Percentiles rank a stretch among this genome's conserved stretches.
phyloP scores from a whole-genome alignment of 1,140 invertebrate genomes.

The Anadara kagoshimensis region DNA sequence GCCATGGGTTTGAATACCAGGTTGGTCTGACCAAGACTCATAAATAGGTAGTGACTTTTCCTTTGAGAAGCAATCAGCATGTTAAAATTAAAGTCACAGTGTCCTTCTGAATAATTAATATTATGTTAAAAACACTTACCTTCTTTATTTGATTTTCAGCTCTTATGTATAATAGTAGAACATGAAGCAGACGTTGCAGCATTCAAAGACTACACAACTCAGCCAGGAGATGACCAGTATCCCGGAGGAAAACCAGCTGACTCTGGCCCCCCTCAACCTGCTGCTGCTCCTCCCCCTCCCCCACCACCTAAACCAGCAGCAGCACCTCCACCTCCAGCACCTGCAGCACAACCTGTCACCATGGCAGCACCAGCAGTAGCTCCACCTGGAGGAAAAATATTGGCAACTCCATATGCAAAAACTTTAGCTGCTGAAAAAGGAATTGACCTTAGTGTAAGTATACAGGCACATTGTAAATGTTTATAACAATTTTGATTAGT shows the following conservation, averaged over 20 bases:
- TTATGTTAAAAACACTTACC: no score
- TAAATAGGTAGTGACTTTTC: no score
- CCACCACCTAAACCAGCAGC: slow-evolving; percentile 54
- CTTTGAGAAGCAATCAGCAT: no score
- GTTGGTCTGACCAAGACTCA: neutral
- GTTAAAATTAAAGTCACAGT: no score
- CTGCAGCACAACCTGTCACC: slow-evolving; percentile 70
- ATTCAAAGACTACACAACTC: slow-evolving; percentile 79
- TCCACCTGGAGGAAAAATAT: slow-evolving; percentile 81
- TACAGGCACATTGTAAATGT: no score
- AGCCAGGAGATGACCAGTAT: slow-evolving; percentile 70
- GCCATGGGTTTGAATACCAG: neutral
- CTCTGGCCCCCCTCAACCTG: slow-evolving; percentile 39
- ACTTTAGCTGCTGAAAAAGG: slow-evolving; percentile 86
- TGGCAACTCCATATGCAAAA: slow-evolving; percentile 95
- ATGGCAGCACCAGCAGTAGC: slow-evolving; percentile 72
- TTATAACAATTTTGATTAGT: no score
- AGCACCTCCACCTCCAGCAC: slow-evolving; percentile 61
- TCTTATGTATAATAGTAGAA: slow-evolving; percentile 85
- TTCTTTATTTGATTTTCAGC: slow-evolving; percentile 71
- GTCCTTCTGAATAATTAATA: no score
- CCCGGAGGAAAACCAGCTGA: slow-evolving; percentile 31
- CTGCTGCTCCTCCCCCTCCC: slow-evolving; percentile 48
- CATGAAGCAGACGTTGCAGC: slow-evolving; percentile 80
- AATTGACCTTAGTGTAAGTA: slow-evolving; percentile 82